A percentile compares a stretch with the other conserved stretches of the same genome.
Conservation (phyloP, 2,888 invertebrate genomes). For the Hemicrepidius hirtus region DNA sequence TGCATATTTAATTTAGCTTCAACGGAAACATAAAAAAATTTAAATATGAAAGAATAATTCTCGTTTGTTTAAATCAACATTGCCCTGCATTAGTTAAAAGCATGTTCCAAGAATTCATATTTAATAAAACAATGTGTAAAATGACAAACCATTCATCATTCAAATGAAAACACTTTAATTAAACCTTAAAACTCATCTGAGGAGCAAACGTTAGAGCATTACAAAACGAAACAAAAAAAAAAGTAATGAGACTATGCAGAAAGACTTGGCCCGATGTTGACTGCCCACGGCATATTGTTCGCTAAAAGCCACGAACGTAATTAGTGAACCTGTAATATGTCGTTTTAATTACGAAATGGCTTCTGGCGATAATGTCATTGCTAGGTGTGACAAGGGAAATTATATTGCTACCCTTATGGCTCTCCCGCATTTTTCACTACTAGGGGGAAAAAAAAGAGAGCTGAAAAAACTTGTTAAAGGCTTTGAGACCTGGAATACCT, state of each 20-base stretch:
- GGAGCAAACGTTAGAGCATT: constrained; percentile 26
- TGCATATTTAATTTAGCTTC: too few species aligned
- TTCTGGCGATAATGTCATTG: constrained; percentile 41
- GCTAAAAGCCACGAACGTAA: constrained; percentile 43
- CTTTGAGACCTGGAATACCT: not conserved
- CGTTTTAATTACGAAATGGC: constrained; percentile 45
- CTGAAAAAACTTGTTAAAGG: not conserved
- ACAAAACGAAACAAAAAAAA: constrained; percentile 34
- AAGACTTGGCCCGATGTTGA: constrained; percentile 27
- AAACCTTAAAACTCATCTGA: constrained; percentile 12
- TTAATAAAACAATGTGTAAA: too few species aligned
- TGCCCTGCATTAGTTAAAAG: too few species aligned
- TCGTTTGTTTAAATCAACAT: too few species aligned
- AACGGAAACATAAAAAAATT: too few species aligned
- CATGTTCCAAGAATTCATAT: not conserved
- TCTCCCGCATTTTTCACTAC: constrained; percentile 17
- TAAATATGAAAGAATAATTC: too few species aligned
- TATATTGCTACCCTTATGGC: constrained; percentile 25
- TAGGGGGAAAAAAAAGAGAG: not conserved
- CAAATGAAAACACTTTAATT: constrained; percentile 30
- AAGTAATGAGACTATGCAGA: constrained; percentile 40
- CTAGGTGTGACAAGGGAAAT: constrained; percentile 39
- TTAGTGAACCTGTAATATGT: constrained; percentile 45
- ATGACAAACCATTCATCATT: too few species aligned
- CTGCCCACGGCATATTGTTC: constrained; percentile 35